phyloP scores from a whole-genome alignment of 64 coral and sea anemone species.

The Orbicella faveolata region DNA sequence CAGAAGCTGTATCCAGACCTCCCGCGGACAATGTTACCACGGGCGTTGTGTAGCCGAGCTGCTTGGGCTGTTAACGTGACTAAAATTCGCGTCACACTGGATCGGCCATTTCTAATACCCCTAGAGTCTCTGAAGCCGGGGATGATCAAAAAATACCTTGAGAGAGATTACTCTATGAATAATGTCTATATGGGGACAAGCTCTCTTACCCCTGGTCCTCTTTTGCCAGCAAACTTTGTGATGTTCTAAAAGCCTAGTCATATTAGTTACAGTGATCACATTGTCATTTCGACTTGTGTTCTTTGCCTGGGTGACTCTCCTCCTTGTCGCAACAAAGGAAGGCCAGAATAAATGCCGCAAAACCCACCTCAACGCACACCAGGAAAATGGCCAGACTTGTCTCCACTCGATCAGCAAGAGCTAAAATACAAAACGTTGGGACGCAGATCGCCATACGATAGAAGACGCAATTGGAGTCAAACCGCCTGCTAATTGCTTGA shows the following conservation, averaged over 20 bases:
- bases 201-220: no score
- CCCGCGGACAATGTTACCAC: no score
- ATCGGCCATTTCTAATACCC: neutral
- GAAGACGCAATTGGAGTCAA: neutral
- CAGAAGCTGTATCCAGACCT: no score
- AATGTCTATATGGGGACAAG: neutral
- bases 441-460: slow-evolving; percentile 1
- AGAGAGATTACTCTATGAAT: neutral
- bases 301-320: neutral
- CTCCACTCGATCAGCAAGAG: neutral
- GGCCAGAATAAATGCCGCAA: neutral
- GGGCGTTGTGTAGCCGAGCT: no score
- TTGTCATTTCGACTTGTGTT: neutral
- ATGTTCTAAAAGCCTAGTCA: neutral
- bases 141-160: neutral
- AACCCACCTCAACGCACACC: neutral
- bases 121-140: neutral
- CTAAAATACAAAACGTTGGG: neutral
- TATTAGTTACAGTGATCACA: neutral
- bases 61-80: no score
- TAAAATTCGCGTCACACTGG: no score
- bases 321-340: neutral
- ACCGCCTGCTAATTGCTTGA: slow-evolving; percentile 5
- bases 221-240: no score
- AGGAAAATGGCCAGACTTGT: slow-evolving; percentile 14